These are phyloP conservation scores for Nudaria mundana DNA, from an alignment of 2,888 invertebrate species.

Conservation along the genomic window DNA sequence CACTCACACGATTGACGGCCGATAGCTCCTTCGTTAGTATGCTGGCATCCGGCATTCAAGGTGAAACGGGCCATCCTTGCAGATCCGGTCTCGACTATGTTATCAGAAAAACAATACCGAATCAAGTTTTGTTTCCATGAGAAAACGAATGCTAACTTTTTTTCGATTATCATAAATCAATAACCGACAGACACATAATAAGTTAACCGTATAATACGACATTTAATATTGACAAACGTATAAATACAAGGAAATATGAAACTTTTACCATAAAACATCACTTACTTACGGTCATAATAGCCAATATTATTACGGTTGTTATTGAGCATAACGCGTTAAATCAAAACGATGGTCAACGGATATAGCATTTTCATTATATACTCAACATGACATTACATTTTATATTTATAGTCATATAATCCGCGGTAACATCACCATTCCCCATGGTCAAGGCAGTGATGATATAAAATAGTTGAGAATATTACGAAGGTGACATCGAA, in stretches of 20 bases:
- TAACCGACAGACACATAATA: slow-evolving; percentile 11
- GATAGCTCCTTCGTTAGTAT: slow-evolving; percentile 70
- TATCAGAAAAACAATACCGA: slow-evolving; percentile 29
- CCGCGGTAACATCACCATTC: slow-evolving; percentile 15
- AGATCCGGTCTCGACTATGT: slow-evolving; percentile 55
- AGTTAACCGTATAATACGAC: slow-evolving; percentile 15
- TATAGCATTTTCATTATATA: slow-evolving; percentile 27
- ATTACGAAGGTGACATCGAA: slow-evolving; percentile 46
- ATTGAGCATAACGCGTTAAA: slow-evolving; percentile 43
- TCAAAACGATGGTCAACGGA: slow-evolving; percentile 43
- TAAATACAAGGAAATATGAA: slow-evolving; percentile 39
- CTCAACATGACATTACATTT: slow-evolving; percentile 43
- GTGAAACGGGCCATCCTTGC: slow-evolving; percentile 75
- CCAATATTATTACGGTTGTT: slow-evolving; percentile 25
- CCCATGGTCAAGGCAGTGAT: slow-evolving; percentile 37
- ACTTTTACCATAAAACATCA: slow-evolving; percentile 41
- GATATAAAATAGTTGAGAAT: slow-evolving; percentile 51
- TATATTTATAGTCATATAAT: slow-evolving; percentile 43
- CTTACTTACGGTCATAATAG: slow-evolving; percentile 39
- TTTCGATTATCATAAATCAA: slow-evolving; percentile 30
- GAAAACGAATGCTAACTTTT: slow-evolving; percentile 12
- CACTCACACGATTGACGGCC: slow-evolving; percentile 74
- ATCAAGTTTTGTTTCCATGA: background rate
- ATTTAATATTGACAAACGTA: slow-evolving; percentile 21
- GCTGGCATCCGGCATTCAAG: slow-evolving; percentile 77